A percentile compares a stretch with the other conserved stretches of the same genome.
Conservation (phyloP, 1,140 invertebrate species). For the Philotrypesis tridentata region DNA sequence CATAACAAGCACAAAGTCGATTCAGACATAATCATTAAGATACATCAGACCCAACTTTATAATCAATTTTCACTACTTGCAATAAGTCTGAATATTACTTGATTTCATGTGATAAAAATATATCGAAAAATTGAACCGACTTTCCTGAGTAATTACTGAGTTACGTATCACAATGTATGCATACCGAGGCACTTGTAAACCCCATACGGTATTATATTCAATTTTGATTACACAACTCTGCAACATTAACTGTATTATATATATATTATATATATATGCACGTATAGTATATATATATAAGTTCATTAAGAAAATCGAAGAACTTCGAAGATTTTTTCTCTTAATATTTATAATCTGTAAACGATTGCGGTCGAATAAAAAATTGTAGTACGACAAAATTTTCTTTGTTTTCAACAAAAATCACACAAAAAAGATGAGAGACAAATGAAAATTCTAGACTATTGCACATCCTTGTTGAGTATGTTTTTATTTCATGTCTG, state of each 20-base stretch:
- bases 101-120: slow-evolving; percentile 22
- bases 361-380: slow-evolving; percentile 15
- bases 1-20: slow-evolving; percentile 14
- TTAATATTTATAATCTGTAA: slow-evolving; percentile 10
- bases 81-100: neutral
- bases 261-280: too few species aligned
- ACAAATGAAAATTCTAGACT: slow-evolving; percentile 51
- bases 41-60: slow-evolving; percentile 27
- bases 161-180: slow-evolving; percentile 36
- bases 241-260: neutral
- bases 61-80: slow-evolving; percentile 15
- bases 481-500: slow-evolving; percentile 39
- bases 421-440: slow-evolving; percentile 36
- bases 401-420: slow-evolving; percentile 27
- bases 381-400: neutral
- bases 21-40: slow-evolving; percentile 11
- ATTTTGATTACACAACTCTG: slow-evolving; percentile 36
- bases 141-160: slow-evolving; percentile 14
- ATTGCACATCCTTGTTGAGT: slow-evolving; percentile 59
- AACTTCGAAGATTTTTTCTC: neutral
- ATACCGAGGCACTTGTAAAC: slow-evolving; percentile 37
- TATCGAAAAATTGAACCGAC: slow-evolving; percentile 19
- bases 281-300: neutral
- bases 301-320: slow-evolving; percentile 8
- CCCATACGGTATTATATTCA: slow-evolving; percentile 21